phyloP scores from a whole-genome alignment of 2,113 vertebrate genomes.

The Marmota flaviventris region DNA sequence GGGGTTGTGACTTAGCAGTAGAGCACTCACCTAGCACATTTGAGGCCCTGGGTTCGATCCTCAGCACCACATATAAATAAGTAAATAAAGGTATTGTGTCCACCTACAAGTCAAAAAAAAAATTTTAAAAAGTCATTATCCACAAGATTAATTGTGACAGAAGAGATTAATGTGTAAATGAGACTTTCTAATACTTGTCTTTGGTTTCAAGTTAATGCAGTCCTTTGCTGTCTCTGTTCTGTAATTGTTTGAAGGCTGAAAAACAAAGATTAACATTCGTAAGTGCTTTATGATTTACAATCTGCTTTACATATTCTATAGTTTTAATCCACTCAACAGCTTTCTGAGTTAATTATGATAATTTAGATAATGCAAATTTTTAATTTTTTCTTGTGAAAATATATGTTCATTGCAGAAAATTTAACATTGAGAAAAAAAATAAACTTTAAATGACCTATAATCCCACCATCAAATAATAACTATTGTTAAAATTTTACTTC shows the following conservation, averaged over 20 bases:
- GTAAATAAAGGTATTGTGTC: too few relatives aligned
- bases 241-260: background rate
- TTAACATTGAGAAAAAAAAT: constrained; percentile 5
- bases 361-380: background rate
- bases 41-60: too few relatives aligned
- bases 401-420: background rate
- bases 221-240: background rate
- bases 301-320: background rate
- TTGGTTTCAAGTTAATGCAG: background rate
- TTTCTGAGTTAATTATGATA: background rate
- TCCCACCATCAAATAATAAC: background rate
- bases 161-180: background rate
- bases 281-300: background rate
- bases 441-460: constrained; percentile 19
- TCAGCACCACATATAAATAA: too few relatives aligned
- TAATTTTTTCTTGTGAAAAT: background rate
- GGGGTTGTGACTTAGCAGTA: too few relatives aligned
- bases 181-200: background rate
- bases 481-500: constrained; percentile 28
- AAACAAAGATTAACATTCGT: background rate
- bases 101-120: too few relatives aligned
- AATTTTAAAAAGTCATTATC: background rate
- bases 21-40: too few relatives aligned
- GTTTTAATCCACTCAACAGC: background rate
- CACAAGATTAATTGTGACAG: background rate